Evolutionary conservation across 2,888 invertebrate species (phyloP).

Genomic region (Rhingia campestris): DNA sequence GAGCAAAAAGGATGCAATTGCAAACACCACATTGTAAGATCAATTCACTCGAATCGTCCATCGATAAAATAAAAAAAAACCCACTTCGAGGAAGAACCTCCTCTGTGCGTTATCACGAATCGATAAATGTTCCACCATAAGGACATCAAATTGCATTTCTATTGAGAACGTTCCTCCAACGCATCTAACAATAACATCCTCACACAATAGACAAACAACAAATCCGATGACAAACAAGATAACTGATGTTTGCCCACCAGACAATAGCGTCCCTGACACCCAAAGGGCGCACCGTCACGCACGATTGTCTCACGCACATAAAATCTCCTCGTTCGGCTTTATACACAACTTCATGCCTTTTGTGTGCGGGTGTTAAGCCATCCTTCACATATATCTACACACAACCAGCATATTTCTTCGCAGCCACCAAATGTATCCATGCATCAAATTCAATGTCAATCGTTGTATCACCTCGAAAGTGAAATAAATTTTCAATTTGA

Average conservation of each 20-base stretch:
- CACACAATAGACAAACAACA: not conserved
- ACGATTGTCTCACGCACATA: constrained; percentile 3
- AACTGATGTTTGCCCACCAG: constrained; percentile 4
- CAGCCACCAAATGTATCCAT: constrained; percentile 18
- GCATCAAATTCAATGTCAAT: constrained; percentile 31
- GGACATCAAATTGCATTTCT: not conserved
- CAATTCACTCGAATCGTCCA: too few relatives aligned
- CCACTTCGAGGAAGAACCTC: not conserved
- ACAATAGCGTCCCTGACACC: not conserved
- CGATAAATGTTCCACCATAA: not conserved
- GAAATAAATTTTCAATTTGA: constrained; percentile 36
- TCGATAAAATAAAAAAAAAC: not conserved
- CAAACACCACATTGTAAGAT: too few relatives aligned
- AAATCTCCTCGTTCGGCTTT: not conserved
- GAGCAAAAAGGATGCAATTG: too few relatives aligned
- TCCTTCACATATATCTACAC: constrained; percentile 2
- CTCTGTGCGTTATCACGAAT: not conserved
- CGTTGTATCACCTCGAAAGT: not conserved
- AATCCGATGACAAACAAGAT: constrained; percentile 20
- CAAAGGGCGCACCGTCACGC: constrained; percentile 1
- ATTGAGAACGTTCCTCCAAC: not conserved
- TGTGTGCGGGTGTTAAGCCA: constrained; percentile 23
- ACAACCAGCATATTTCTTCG: constrained; percentile 20
- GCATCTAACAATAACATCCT: not conserved
- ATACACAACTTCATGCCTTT: not conserved